Conservation (phyloP, 2,797 vertebrate genomes). For the Mastacembelus armatus region DNA sequence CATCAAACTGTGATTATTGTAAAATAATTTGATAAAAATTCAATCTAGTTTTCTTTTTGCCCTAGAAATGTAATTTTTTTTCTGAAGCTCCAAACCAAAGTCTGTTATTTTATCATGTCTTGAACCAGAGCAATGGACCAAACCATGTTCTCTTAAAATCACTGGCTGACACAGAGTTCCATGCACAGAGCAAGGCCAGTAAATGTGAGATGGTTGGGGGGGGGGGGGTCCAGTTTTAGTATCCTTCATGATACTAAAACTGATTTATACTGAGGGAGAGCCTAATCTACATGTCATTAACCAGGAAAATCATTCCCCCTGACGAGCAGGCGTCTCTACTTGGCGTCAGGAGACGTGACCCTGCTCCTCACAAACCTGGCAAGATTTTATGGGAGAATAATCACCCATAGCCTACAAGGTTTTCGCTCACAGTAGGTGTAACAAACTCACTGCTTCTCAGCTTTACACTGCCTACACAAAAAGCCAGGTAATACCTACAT, state of each 20-base stretch:
- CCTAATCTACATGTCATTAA: constrained; percentile 96
- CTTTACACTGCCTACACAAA: constrained; percentile 41
- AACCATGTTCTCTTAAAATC: constrained; percentile 48
- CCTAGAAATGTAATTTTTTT: constrained; percentile 45
- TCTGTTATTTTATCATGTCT: constrained; percentile 48
- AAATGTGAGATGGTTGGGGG: constrained; percentile 61
- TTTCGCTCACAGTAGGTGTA: constrained; percentile 53
- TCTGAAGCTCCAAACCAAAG: not conserved
- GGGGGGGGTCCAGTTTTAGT: constrained; percentile 68
- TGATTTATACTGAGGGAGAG: constrained; percentile 92
- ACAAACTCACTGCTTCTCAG: constrained; percentile 37
- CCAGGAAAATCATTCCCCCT: constrained; percentile 89
- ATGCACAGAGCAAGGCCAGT: constrained; percentile 63
- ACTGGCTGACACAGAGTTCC: constrained; percentile 33
- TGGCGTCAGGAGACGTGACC: constrained; percentile 87
- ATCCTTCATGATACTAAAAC: constrained; percentile 90
- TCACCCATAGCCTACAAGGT: constrained; percentile 65
- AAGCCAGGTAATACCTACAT: constrained; percentile 35
- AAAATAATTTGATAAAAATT: constrained; percentile 71
- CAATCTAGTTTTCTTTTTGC: constrained; percentile 64
- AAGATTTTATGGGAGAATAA: constrained; percentile 87
- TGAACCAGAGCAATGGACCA: constrained; percentile 56
- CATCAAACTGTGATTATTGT: constrained; percentile 72
- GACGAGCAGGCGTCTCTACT: constrained; percentile 87
- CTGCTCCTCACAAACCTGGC: constrained; percentile 82